Percentiles rank a stretch among this genome's conserved stretches.
Conservation (phyloP, 2,113 vertebrate species). For the Lophius piscatorius region DNA sequence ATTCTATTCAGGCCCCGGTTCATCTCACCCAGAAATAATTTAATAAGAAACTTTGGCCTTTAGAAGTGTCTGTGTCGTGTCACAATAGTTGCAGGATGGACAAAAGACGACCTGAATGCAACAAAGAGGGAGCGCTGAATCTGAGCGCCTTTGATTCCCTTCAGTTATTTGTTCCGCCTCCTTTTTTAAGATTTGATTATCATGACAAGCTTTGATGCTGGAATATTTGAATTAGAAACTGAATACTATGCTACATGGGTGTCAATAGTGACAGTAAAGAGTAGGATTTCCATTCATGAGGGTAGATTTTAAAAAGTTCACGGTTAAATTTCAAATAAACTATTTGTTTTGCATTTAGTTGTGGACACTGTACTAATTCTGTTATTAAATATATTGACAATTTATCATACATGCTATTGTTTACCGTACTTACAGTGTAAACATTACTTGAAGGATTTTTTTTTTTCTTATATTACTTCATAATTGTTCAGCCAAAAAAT, state of each 20-base stretch:
- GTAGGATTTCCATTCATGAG: too few relatives aligned
- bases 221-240: conserved; percentile 30
- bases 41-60: conserved; percentile 86
- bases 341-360: background rate
- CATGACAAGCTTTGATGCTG: conserved; percentile 58
- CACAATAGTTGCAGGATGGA: conserved; percentile 75
- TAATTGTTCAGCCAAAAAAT: background rate
- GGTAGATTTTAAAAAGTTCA: background rate
- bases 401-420: background rate
- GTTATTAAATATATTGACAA: background rate
- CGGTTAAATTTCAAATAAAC: background rate
- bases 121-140: conserved; percentile 77
- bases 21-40: conserved; percentile 89
- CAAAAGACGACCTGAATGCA: conserved; percentile 77
- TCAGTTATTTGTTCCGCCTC: conserved; percentile 69
- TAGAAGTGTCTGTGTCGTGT: conserved; percentile 77
- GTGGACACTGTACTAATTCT: background rate
- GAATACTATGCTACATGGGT: background rate
- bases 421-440: background rate
- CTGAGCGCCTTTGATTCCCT: conserved; percentile 70
- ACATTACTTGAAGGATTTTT: background rate
- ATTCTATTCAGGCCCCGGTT: conserved; percentile 84
- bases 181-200: conserved; percentile 69
- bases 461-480: background rate
- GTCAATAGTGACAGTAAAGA: too few relatives aligned